Conservation (phyloP, 2,113 vertebrate species). For the Peromyscus leucopus region DNA sequence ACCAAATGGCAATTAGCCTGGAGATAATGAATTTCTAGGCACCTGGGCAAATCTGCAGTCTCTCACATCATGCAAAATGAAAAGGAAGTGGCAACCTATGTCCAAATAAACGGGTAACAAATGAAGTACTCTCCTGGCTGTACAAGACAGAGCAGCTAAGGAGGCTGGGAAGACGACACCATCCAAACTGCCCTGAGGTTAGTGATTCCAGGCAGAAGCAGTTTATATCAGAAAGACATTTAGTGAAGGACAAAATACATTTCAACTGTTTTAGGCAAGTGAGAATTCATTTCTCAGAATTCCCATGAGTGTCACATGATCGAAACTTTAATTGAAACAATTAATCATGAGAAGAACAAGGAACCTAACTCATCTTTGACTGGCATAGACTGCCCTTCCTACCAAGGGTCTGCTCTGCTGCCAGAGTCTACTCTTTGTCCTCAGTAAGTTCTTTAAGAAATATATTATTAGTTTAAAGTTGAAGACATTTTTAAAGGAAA, state of each 20-base stretch:
- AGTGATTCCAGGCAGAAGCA: conserved; percentile 48
- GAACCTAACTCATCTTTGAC: background rate
- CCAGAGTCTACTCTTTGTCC: background rate
- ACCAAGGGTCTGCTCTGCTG: background rate
- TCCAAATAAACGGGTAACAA: conserved; percentile 53
- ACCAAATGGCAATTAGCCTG: conserved; percentile 60
- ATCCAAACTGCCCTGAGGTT: conserved; percentile 37
- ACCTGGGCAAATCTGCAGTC: conserved; percentile 43
- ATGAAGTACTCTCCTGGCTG: conserved; percentile 23
- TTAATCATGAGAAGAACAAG: conserved; percentile 26
- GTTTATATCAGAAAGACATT: background rate
- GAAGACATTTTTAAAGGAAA: conserved; percentile 31
- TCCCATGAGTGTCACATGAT: conserved; percentile 27
- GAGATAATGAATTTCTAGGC: conserved; percentile 53
- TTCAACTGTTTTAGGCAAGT: background rate
- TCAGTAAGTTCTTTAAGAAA: background rate
- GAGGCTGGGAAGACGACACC: background rate
- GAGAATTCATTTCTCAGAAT: conserved; percentile 50
- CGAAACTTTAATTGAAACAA: conserved; percentile 22
- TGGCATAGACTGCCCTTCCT: background rate
- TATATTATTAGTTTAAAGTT: background rate
- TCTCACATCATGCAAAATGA: conserved; percentile 41
- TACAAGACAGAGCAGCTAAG: background rate
- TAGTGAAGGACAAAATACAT: conserved; percentile 7
- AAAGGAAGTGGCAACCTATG: conserved; percentile 25